Evolutionary conservation across 2,797 vertebrate species (phyloP).

Genomic region (Onychomys torridus): DNA sequence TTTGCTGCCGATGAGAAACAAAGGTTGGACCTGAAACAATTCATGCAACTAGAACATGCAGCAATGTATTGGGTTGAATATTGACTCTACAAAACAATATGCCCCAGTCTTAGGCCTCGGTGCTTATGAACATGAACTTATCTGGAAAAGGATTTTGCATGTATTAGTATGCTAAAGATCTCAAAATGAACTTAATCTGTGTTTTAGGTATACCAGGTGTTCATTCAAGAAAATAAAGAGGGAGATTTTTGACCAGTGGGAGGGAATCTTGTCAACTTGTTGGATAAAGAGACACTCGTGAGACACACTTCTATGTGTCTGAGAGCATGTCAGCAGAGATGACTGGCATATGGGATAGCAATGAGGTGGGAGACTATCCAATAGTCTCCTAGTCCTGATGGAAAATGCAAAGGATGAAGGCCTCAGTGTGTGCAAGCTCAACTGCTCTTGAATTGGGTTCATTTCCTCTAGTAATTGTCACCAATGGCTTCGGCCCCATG

Average conservation of each 20-base stretch:
- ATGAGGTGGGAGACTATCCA: not conserved
- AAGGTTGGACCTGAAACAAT: not conserved
- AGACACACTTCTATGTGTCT: not conserved
- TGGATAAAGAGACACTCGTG: not conserved
- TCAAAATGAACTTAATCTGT: slow-evolving; percentile 29
- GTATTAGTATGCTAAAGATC: not conserved
- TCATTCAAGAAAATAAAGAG: slow-evolving; percentile 1
- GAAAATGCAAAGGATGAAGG: not conserved
- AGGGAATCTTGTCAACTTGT: not conserved
- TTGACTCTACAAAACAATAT: not conserved
- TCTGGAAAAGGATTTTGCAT: not conserved
- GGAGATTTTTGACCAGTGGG: not conserved
- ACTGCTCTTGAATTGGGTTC: not conserved
- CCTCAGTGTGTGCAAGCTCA: not conserved
- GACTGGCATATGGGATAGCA: not conserved
- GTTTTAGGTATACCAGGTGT: not conserved
- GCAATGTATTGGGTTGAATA: not conserved
- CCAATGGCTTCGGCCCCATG: not conserved
- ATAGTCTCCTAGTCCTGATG: not conserved
- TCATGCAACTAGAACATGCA: not conserved
- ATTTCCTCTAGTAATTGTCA: not conserved
- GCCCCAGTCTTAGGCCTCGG: not conserved
- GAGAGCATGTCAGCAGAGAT: not conserved
- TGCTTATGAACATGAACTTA: not conserved
- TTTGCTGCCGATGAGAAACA: not conserved